Evolutionary conservation across 2,888 invertebrate species (phyloP).

Genomic region (Eilema griseolum): DNA sequence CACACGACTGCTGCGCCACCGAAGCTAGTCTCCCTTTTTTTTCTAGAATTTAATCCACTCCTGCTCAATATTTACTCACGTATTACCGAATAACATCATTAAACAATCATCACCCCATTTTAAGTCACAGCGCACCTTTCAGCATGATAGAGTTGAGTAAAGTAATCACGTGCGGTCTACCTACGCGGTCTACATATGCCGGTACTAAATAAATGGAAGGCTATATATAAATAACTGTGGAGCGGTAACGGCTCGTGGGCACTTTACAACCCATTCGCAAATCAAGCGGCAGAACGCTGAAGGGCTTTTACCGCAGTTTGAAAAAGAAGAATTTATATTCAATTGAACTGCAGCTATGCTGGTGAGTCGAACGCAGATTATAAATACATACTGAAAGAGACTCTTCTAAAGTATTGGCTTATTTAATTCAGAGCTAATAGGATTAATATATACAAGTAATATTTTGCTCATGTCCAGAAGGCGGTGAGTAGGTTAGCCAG

Average conservation of each 20-base stretch:
- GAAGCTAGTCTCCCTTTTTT: neutral
- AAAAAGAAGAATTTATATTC: constrained; percentile 43
- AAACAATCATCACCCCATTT: neutral
- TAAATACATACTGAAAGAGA: neutral
- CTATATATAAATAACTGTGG: constrained; percentile 38
- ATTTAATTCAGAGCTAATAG: neutral
- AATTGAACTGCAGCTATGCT: constrained; percentile 34
- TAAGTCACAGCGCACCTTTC: neutral
- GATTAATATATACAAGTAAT: neutral
- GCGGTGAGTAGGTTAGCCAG: too few species aligned
- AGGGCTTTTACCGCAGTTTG: constrained; percentile 53
- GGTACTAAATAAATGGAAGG: constrained; percentile 52
- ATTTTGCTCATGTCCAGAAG: neutral
- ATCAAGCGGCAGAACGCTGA: constrained; percentile 59
- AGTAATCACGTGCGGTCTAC: constrained; percentile 19
- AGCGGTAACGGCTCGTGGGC: constrained; percentile 47
- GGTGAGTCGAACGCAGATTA: constrained; percentile 17
- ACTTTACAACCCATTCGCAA: constrained; percentile 63
- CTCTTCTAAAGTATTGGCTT: neutral
- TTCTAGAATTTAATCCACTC: neutral
- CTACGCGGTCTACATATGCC: constrained; percentile 39
- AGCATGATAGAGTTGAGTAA: neutral
- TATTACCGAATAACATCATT: neutral
- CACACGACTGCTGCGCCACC: neutral
- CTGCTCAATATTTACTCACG: neutral